Conservation (phyloP, 2,797 vertebrate species). For the Poecilia gillii region DNA sequence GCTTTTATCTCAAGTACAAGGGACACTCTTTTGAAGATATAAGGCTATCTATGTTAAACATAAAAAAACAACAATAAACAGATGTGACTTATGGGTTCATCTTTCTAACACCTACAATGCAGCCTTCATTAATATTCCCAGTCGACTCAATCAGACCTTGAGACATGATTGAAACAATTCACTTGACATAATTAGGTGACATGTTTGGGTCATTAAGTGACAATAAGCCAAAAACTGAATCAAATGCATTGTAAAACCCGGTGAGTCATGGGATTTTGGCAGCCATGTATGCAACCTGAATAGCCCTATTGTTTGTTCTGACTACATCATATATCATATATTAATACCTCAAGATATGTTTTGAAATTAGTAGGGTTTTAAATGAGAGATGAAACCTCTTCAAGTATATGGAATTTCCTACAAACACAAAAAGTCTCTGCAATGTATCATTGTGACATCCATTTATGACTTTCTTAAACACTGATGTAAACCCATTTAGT, state of each 20-base stretch:
- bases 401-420: background rate
- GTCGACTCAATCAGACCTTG: background rate
- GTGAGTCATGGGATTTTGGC: background rate
- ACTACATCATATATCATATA: background rate
- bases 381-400: background rate
- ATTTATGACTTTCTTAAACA: background rate
- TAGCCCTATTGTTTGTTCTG: background rate
- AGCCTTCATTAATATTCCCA: background rate
- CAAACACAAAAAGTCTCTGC: background rate
- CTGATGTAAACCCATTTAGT: background rate
- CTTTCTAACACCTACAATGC: background rate
- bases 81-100: background rate
- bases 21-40: background rate
- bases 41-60: background rate
- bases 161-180: background rate
- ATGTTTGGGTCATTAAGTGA: background rate
- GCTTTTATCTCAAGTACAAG: background rate
- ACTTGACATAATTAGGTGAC: background rate
- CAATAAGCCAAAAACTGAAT: background rate
- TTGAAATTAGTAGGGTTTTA: background rate
- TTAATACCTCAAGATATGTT: background rate
- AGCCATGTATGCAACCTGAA: background rate
- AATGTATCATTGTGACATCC: background rate
- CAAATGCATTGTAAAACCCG: background rate
- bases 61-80: background rate